Conservation (phyloP, 2,888 invertebrate species). For the Phorcus lineatus region DNA sequence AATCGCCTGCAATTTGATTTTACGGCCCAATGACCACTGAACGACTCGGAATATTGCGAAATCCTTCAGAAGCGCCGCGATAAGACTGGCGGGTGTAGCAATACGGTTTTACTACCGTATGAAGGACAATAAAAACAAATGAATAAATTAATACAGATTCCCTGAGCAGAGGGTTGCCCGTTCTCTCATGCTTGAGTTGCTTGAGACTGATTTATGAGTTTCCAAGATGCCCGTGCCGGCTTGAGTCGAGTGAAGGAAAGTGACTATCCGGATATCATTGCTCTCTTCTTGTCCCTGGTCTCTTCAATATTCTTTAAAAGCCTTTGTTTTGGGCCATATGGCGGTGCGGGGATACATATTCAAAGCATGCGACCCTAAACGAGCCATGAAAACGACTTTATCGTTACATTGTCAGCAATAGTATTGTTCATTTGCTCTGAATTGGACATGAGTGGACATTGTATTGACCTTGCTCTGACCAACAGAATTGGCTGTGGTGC, state of each 20-base stretch:
- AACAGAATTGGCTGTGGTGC: too few species aligned
- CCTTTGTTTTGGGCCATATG: slow-evolving; percentile 20
- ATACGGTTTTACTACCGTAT: slow-evolving; percentile 25
- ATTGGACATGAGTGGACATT: slow-evolving; percentile 4
- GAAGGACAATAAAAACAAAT: slow-evolving; percentile 32
- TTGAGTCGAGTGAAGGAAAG: neutral
- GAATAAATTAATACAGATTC: slow-evolving; percentile 34
- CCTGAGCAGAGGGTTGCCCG: slow-evolving; percentile 13
- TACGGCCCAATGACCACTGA: neutral
- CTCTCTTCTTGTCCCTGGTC: neutral
- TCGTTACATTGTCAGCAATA: neutral
- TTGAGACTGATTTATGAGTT: slow-evolving; percentile 15
- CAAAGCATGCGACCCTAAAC: slow-evolving; percentile 14
- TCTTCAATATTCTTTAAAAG: slow-evolving; percentile 18
- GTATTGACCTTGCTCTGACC: neutral
- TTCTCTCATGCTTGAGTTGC: slow-evolving; percentile 11
- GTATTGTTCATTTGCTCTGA: neutral
- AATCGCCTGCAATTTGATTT: slow-evolving; percentile 27
- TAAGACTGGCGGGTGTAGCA: neutral
- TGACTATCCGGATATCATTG: neutral
- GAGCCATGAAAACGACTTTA: slow-evolving; percentile 7
- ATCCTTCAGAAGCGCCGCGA: slow-evolving; percentile 3
- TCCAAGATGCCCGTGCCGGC: neutral
- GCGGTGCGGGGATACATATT: slow-evolving; percentile 11
- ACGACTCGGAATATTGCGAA: slow-evolving; percentile 20